Conservation (phyloP, 2,113 vertebrate species). For the Trichechus manatus region DNA sequence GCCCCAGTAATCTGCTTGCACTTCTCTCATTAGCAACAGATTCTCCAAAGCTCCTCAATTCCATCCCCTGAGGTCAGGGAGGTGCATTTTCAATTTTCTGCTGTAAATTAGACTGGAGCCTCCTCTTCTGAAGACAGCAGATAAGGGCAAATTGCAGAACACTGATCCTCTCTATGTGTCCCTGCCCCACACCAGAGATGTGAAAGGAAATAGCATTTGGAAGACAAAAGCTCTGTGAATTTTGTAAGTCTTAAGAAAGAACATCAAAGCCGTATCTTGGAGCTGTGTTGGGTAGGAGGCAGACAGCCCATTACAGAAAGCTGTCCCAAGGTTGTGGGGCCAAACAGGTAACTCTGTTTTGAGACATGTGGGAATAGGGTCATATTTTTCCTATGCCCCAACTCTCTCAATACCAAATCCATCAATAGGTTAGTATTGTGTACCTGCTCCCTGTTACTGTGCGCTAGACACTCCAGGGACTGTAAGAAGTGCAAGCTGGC, state of each 20-base stretch:
- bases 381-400: fast-evolving
- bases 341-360: fast-evolving
- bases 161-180: neutral
- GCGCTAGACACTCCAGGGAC: neutral
- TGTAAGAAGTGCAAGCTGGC: neutral
- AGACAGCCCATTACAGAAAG: too few species aligned
- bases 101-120: slow-evolving; percentile 32
- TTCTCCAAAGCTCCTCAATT: neutral
- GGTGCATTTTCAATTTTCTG: slow-evolving; percentile 49
- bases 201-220: neutral
- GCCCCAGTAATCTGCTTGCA: neutral
- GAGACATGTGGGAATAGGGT: fast-evolving
- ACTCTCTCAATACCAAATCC: neutral
- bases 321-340: fast-evolving
- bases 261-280: neutral
- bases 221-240: neutral
- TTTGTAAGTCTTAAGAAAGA: neutral
- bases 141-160: neutral
- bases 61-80: neutral
- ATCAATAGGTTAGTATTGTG: neutral
- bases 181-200: neutral
- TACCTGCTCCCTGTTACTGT: neutral
- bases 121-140: neutral
- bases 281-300: neutral
- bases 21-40: neutral